Evolutionary conservation across 2,113 vertebrate species (phyloP), one percentile per base, ranked within the genome.

Genomic region (Neodon shergylaensis): DNA sequence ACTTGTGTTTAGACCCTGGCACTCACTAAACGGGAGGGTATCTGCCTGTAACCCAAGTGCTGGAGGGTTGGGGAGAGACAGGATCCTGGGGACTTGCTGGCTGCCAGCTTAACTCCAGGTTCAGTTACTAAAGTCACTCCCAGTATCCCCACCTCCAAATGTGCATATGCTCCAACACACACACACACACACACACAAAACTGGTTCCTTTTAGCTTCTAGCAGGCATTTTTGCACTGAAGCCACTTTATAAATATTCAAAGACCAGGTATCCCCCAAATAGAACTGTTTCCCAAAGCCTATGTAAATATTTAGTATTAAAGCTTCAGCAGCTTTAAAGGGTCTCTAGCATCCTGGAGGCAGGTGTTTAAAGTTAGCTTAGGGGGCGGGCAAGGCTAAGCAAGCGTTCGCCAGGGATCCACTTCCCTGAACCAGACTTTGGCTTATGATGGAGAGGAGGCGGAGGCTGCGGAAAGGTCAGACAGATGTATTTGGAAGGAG

Each of bases 301-400:
- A 31, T 42, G 74, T 78, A 95, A 95, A 93, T 91, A 92, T 95
- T 94, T 96, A 96, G 49, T 58, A 79, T 81, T 66, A 73, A 0
- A 92, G 87, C 92, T 95, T 95, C 86, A 93, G 66, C 82, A 72
- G 78, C 44, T 83, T 90, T 92, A 88, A 6, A 93, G 79, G 42
- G 66, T 79, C 65, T 95, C 63, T 66, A 47, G 93, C 97, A 86
- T 81, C 61, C 72, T 72, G 66, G 70, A 72, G 61, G 22, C 83
- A 77, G 92, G 33, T 58, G 52, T 79, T 89, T 77, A 92, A 77
- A 77, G 49, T 39, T 39, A 90, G 73, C 54, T 76, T 72, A 42
- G 63, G 72, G 12, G 65, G 31, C 54, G 44, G 72, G 47, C 78
- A 92, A 89, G 28, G 66, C 47, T 72, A 36, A 39, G 44, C 79